phyloP scores from a whole-genome alignment of 2,113 vertebrate genomes.

The Pavo muticus region DNA sequence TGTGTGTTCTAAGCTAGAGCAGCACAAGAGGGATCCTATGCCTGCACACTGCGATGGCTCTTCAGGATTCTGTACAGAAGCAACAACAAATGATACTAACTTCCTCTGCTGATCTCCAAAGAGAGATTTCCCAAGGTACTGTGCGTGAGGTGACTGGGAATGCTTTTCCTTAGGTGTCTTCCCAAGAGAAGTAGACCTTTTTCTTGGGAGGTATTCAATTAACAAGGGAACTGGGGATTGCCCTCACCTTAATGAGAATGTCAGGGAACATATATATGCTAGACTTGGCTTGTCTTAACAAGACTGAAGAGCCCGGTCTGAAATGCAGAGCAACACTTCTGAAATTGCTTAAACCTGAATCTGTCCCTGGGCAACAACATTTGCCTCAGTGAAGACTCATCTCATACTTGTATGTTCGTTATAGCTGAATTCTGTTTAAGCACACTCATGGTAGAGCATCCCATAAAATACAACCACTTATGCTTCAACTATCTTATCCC shows the following conservation, averaged over 20 bases:
- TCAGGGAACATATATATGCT: background rate
- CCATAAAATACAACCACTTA: slow-evolving; percentile 41
- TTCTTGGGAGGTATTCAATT: background rate
- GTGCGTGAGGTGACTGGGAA: background rate
- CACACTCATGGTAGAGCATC: background rate
- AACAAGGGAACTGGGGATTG: background rate
- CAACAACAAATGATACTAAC: background rate
- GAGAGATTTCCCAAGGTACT: background rate
- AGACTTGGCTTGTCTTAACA: background rate
- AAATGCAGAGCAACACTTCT: background rate
- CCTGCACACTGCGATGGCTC: background rate
- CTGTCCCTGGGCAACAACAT: slow-evolving; percentile 4
- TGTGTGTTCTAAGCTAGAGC: fast-evolving
- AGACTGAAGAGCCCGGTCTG: background rate
- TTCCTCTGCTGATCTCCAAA: background rate
- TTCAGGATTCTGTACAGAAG: background rate
- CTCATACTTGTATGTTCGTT: slow-evolving; percentile 16
- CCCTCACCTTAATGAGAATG: background rate
- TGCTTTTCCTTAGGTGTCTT: background rate
- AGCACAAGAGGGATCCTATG: fast-evolving
- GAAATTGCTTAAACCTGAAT: slow-evolving; percentile 33
- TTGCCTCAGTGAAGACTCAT: slow-evolving; percentile 22
- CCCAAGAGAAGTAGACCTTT: background rate
- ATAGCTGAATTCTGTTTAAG: slow-evolving; percentile 28
- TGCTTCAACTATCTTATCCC: background rate